Base-by-base conservation (phyloP, 37 sponge, comb jelly and placozoan genomes). In the Oscarella lobularis region DNA sequence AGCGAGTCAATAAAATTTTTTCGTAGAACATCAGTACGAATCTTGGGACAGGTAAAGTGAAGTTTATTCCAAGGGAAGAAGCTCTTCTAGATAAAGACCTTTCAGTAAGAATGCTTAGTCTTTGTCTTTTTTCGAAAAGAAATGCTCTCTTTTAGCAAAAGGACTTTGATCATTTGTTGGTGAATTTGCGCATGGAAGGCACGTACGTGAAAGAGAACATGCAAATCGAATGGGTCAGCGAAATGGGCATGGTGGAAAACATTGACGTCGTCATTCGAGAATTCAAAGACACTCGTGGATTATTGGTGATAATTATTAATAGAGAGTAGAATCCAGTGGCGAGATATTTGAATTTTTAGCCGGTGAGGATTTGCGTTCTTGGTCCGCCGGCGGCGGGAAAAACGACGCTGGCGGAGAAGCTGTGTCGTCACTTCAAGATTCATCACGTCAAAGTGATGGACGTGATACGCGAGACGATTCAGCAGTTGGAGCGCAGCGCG, bases 341-440 rank as follows among this genome's bases (percentile, higher is more conserved):
- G n/a, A n/a, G n/a, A 29, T 33, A 20, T 3, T n/a, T n/a, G n/a
- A n/a, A n/a, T n/a, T n/a, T 84, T 4, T 48, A 87, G 85, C 95
- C 95, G 0, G 66, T 90, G 60, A 74, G 85, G 40, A 66, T 82
- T 27, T 95, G 90, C 75, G 82, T 95, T 1, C 74, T 95, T 73
- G 95, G 95, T 32, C 88, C 95, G 37, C 95, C 95, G 29, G 88
- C 86, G 27, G 84, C 83, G 0, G 95, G 95, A 33, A 95, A 95
- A 73, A 80, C 86, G 3, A 75, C 75, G 32, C 60, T 86, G 38
- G 83, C 81, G 3, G 31, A 72, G 27, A 84, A 85, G 36, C 76
- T 95, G 37, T 95, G 95, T 79, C 75, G 86, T 39, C 82, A 95
- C 73, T 95, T 90, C 88, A 90, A 95, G 41, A 87, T 95, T 5